Evolutionary conservation across 2,888 invertebrate species (phyloP), one percentile per base, ranked within the genome.

Genomic region (Dichetophora obliterata): DNA sequence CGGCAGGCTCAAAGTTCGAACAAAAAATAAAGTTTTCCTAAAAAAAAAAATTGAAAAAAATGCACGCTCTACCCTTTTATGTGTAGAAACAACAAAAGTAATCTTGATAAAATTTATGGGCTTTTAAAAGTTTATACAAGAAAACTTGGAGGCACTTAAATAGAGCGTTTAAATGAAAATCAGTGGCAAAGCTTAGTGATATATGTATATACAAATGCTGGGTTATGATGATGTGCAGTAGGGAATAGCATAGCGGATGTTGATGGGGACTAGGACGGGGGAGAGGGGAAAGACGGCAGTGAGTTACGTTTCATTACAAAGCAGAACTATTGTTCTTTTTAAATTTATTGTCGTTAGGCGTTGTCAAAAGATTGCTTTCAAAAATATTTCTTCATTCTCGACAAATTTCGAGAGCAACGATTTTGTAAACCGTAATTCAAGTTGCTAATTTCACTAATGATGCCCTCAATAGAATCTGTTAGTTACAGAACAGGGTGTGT

Each of bases 341-440:
- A 75, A 81, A 84, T 84, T 81, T 83, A 83, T 83, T 79, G 80
- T 81, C 79, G 74, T 68, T 75, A 80, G 83, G 83, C 83, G 83
- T 68, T 50, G 43, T 43, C 43, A 22, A 50, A 59, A 34, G 48
- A 34, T n/a, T 63, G 11, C 6, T 43, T 11, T 6, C 4, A 14
- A 43, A 14, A 43, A 43, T 43, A 43, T 1, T 43, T 43, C 8
- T 14, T 43, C 43, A 43, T 43, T 43, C 3, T 43, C 11, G 43
- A 11, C 43, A 11, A 14, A 43, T 14, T 6, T 43, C 14, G 11
- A 43, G 14, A 43, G 14, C 43, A 43, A 43, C 11, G 3, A 43
- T 14, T 43, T 43, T 11, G 11, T 11, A 43, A 2, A 43, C 43
- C 14, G 43, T 3, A 11, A 11, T 3, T 1, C 43, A 43, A 2